A percentile compares a stretch with the other conserved stretches of the same genome.
These are phyloP conservation scores for Ophion ellenae DNA, from an alignment of 2,888 invertebrate species.

Conservation along the genomic window DNA sequence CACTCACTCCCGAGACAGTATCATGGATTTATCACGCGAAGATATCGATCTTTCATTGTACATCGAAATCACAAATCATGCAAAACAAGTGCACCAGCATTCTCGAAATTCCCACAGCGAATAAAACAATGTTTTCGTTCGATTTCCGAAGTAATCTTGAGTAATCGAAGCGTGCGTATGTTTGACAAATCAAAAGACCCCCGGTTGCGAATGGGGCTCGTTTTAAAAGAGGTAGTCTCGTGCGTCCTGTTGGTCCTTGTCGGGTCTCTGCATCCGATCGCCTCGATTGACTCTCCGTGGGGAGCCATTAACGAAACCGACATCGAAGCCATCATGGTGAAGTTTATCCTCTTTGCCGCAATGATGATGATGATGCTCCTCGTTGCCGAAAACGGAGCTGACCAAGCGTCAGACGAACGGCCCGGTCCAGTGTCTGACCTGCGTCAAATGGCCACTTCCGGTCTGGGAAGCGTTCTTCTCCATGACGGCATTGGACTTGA, in stretches of 20 bases:
- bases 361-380: conserved; percentile 38
- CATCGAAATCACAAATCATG: neutral
- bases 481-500: conserved; percentile 86
- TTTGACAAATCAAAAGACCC: neutral
- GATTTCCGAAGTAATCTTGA: neutral
- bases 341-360: neutral
- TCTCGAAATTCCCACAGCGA: neutral
- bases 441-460: conserved; percentile 73
- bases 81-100: neutral
- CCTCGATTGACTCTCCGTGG: conserved; percentile 44
- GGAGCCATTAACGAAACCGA: conserved; percentile 42
- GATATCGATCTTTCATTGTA: neutral
- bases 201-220: neutral
- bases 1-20: neutral
- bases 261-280: conserved; percentile 2
- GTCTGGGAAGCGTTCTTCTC: conserved; percentile 83
- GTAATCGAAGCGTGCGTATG: neutral
- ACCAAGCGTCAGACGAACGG: conserved; percentile 83
- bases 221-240: neutral
- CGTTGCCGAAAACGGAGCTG: conserved; percentile 61
- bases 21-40: neutral
- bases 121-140: neutral
- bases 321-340: conserved; percentile 20
- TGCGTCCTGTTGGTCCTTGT: neutral
- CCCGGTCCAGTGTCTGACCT: conserved; percentile 84